phyloP scores from a whole-genome alignment of 2,888 invertebrate genomes.

The Tenthredo distinguenda region DNA sequence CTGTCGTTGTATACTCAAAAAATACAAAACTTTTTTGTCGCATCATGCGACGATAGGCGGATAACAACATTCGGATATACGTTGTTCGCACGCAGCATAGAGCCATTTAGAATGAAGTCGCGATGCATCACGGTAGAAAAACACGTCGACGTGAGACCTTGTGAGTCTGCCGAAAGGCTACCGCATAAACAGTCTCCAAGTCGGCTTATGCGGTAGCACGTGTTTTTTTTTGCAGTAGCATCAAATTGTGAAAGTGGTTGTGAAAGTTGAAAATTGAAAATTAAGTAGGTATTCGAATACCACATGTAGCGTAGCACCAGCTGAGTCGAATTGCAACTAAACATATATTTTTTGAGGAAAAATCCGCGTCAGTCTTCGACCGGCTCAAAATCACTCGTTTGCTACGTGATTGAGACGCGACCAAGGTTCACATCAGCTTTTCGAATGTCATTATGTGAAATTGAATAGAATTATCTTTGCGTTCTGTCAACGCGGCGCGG shows the following conservation, averaged over 20 bases:
- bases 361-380: background rate
- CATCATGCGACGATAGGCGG: no score
- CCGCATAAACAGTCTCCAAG: background rate
- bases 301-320: background rate
- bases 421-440: background rate
- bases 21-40: background rate
- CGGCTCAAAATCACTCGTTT: background rate
- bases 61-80: constrained; percentile 21
- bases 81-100: background rate
- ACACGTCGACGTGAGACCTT: background rate
- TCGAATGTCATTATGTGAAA: background rate
- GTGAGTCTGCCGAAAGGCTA: background rate
- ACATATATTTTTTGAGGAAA: background rate
- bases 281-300: background rate
- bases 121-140: background rate
- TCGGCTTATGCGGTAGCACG: background rate
- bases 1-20: background rate
- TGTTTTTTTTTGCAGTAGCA: background rate
- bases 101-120: background rate
- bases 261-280: background rate
- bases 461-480: background rate
- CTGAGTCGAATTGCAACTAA: background rate
- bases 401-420: background rate
- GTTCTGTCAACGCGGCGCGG: background rate
- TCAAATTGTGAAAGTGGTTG: background rate